Percentiles rank a stretch among this genome's conserved stretches.
Evolutionary conservation across 2,797 vertebrate species (phyloP).

Genomic region (Eulemur mongoz): DNA sequence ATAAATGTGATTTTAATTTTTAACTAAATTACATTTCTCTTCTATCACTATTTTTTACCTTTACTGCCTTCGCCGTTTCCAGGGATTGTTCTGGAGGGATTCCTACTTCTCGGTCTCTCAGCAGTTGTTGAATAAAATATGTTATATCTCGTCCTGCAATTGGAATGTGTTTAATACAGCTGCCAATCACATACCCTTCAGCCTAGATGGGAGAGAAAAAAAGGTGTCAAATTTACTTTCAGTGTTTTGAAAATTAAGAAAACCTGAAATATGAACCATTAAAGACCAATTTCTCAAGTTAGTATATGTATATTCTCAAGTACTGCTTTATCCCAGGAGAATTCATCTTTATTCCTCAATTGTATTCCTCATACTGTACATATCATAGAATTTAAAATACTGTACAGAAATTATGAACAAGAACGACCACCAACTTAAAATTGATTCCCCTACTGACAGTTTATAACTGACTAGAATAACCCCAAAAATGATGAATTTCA

Average conservation of each 20-base stretch:
- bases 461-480: constrained; percentile 47
- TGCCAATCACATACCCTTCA: constrained; percentile 98
- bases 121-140: constrained; percentile 97
- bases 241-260: not conserved
- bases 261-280: not conserved
- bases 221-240: constrained; percentile 2
- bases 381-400: not conserved
- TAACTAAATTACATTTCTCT: not conserved
- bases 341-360: constrained; percentile 8
- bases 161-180: constrained; percentile 99
- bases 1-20: not conserved
- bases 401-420: not conserved
- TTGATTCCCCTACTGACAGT: not conserved
- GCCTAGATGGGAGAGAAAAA: constrained; percentile 84
- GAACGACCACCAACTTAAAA: not conserved
- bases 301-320: not conserved
- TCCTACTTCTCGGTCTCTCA: constrained; percentile 97
- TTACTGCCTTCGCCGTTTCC: constrained; percentile 98
- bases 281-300: constrained; percentile 6
- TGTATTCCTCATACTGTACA: not conserved
- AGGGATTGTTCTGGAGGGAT: constrained; percentile 97
- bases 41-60: constrained; percentile 86
- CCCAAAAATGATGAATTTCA: not conserved
- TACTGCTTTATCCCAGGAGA: not conserved
- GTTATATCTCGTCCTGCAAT: constrained; percentile 98